A percentile compares a stretch with the other conserved stretches of the same genome.
Conservation (phyloP, 2,888 invertebrate species). For the Luffia ferchaultella region DNA sequence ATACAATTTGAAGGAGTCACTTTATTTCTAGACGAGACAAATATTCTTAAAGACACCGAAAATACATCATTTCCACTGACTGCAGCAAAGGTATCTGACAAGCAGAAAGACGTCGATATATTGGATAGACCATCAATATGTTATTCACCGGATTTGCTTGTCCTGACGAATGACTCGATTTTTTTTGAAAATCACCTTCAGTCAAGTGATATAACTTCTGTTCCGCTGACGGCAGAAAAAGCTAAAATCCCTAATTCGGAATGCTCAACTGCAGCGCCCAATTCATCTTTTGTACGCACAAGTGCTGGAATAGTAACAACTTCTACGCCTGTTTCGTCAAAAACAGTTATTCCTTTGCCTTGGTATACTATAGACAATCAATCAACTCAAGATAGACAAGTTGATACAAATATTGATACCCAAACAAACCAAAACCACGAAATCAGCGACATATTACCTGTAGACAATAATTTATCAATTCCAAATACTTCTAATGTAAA, state of each 20-base stretch:
- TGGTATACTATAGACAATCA: not conserved
- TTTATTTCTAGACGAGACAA: not conserved
- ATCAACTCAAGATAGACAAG: no score
- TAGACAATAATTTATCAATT: not conserved
- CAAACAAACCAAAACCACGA: no score
- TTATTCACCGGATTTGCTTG: no score
- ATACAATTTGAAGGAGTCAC: not conserved
- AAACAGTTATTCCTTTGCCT: constrained; percentile 4
- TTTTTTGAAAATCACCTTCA: no score
- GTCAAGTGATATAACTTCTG: not conserved
- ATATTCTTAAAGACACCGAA: not conserved
- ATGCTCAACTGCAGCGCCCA: no score
- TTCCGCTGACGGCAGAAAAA: not conserved
- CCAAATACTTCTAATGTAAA: no score
- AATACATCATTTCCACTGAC: no score
- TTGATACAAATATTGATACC: not conserved
- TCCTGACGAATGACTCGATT: no score
- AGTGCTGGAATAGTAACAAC: not conserved
- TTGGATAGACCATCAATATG: no score
- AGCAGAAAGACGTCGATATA: no score
- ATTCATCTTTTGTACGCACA: not conserved
- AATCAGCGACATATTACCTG: not conserved
- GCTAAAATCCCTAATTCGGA: not conserved
- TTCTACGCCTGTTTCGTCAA: not conserved
- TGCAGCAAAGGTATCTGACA: no score